phyloP scores from a whole-genome alignment of 2,888 invertebrate genomes.

The Endomychus coccineus region DNA sequence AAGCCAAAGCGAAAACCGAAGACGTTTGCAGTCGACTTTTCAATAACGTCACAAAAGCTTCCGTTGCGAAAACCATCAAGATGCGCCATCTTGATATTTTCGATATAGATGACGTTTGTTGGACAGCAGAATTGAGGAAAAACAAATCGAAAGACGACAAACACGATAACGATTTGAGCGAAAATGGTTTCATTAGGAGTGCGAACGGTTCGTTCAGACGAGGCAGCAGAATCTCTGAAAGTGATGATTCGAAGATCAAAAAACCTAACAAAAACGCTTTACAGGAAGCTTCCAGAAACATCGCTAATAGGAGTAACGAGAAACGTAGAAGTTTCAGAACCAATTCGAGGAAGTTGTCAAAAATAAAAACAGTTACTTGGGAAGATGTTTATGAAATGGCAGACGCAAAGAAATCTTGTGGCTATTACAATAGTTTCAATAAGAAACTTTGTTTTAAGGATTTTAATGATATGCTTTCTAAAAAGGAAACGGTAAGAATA shows the following conservation, averaged over 20 bases:
- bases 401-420: conserved; percentile 23
- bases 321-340: conserved; percentile 49
- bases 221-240: conserved; percentile 15
- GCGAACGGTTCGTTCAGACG: conserved; percentile 16
- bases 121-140: conserved; percentile 31
- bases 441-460: conserved; percentile 30
- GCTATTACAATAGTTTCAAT: conserved; percentile 26
- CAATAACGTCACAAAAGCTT: conserved; percentile 52
- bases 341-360: conserved; percentile 43
- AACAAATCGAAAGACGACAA: conserved; percentile 11
- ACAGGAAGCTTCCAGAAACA: too few species aligned
- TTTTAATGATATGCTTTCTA: conserved; percentile 19
- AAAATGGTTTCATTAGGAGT: conserved; percentile 9
- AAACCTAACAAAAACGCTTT: too few species aligned
- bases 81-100: conserved; percentile 50
- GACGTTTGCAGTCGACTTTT: conserved; percentile 48
- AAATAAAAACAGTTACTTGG: conserved; percentile 26
- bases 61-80: conserved; percentile 53
- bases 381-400: conserved; percentile 27
- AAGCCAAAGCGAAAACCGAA: conserved; percentile 20
- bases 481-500: conserved; percentile 11
- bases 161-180: conserved; percentile 10
- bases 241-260: conserved; percentile 16
- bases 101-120: conserved; percentile 38
- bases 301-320: too few species aligned